phyloP scores from a whole-genome alignment of 1,140 invertebrate species.

The Saccostrea glomerata region DNA sequence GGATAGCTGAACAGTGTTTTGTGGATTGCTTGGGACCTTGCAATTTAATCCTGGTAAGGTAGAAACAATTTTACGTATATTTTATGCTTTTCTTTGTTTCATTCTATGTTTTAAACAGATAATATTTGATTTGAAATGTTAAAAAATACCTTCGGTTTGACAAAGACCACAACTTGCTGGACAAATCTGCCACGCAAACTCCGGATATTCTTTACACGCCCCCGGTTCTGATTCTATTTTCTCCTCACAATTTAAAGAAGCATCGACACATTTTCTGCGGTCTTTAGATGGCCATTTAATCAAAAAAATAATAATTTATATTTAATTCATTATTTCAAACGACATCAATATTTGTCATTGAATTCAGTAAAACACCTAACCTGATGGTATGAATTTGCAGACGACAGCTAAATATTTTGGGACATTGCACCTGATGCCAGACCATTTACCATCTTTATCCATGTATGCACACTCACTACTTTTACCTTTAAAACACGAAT shows the following conservation, averaged over 20 bases:
- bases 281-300: not conserved
- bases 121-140: not conserved
- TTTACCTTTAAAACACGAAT: not conserved
- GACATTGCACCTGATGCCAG: conserved; percentile 33
- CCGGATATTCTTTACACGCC: conserved; percentile 36
- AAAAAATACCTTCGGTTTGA: conserved; percentile 17
- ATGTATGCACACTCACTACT: conserved; percentile 41
- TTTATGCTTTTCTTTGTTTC: not conserved
- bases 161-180: conserved; percentile 39
- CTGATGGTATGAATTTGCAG: conserved; percentile 47
- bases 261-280: conserved; percentile 42
- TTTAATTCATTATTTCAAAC: no score
- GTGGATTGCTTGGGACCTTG: not conserved
- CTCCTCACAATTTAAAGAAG: conserved; percentile 41
- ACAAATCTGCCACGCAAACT: conserved; percentile 49
- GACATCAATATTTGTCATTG: no score
- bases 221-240: conserved; percentile 42
- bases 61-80: not conserved
- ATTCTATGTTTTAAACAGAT: not conserved
- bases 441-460: conserved; percentile 37
- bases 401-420: conserved; percentile 40
- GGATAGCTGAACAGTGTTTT: not conserved
- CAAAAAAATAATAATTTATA: no score
- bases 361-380: not conserved
- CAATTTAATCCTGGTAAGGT: conserved; percentile 1